A percentile compares a stretch with the other conserved stretches of the same genome.
phyloP scores from a whole-genome alignment of 2,113 vertebrate species.

The Todiramphus chloris region DNA sequence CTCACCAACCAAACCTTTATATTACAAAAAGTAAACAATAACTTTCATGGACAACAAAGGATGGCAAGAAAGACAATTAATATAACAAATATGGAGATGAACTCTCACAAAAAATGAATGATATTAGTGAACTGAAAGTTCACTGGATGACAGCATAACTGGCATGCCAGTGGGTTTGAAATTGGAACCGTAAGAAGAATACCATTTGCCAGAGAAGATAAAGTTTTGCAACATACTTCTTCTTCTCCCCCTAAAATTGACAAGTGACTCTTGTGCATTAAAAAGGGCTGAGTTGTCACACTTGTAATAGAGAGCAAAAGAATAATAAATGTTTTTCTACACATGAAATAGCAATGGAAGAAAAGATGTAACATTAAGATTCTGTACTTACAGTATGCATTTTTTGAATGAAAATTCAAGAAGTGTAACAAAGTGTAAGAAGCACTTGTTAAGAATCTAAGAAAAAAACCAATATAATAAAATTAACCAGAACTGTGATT shows the following conservation, averaged over 20 bases:
- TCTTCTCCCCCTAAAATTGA: neutral
- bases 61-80: neutral
- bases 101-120: neutral
- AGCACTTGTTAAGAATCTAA: neutral
- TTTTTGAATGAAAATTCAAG: neutral
- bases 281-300: neutral
- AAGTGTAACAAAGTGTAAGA: neutral
- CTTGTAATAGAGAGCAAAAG: neutral
- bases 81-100: neutral
- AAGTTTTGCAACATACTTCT: neutral
- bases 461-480: neutral
- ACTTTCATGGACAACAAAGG: neutral
- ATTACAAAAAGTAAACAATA: neutral
- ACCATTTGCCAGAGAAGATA: neutral
- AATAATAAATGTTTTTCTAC: neutral
- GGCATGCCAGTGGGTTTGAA: neutral
- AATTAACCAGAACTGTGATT: neutral
- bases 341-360: neutral
- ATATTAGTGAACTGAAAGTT: neutral
- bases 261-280: neutral
- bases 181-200: neutral
- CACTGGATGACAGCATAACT: neutral
- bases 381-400: neutral
- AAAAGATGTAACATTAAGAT: neutral
- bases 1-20: neutral